Evolutionary conservation across 2,888 invertebrate species (phyloP).

Genomic region (Oscheius myriophilus): DNA sequence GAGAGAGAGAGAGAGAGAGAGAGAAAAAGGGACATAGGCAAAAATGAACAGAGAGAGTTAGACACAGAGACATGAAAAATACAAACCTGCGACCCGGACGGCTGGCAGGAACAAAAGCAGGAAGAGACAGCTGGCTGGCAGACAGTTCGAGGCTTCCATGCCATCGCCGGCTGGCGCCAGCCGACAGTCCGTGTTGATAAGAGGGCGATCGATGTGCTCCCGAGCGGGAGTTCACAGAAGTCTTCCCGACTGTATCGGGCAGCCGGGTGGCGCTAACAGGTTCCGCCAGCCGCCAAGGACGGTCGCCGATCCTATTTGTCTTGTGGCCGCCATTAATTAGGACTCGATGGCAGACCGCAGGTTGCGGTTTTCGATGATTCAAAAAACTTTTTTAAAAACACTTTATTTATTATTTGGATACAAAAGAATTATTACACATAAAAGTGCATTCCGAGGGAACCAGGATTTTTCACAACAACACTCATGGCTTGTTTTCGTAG

Average conservation of each 20-base stretch:
- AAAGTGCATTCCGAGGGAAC: too few relatives aligned
- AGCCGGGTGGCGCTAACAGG: constrained; percentile 14
- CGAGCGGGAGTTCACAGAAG: neutral
- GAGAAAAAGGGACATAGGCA: too few relatives aligned
- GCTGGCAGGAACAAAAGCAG: neutral
- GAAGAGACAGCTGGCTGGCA: constrained; percentile 19
- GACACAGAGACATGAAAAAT: too few relatives aligned
- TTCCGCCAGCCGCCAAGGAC: constrained; percentile 21
- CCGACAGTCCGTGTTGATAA: constrained; percentile 9
- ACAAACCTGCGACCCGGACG: constrained; percentile 8
- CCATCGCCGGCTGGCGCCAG: constrained; percentile 24
- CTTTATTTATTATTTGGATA: too few relatives aligned
- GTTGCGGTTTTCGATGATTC: too few relatives aligned
- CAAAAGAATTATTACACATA: too few relatives aligned
- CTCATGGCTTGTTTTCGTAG: too few relatives aligned
- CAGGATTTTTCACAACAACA: too few relatives aligned
- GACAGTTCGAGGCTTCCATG: constrained; percentile 12
- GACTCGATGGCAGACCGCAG: neutral
- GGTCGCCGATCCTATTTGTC: constrained; percentile 8
- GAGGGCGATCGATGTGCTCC: constrained; percentile 6
- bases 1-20: too few relatives aligned
- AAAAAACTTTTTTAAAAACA: too few relatives aligned
- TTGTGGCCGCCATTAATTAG: constrained; percentile 13
- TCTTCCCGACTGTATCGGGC: neutral
- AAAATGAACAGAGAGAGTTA: too few relatives aligned